A percentile compares a stretch with the other conserved stretches of the same genome.
Evolutionary conservation across 2,113 vertebrate species (phyloP).

Genomic region (Poeciliopsis occidentalis): DNA sequence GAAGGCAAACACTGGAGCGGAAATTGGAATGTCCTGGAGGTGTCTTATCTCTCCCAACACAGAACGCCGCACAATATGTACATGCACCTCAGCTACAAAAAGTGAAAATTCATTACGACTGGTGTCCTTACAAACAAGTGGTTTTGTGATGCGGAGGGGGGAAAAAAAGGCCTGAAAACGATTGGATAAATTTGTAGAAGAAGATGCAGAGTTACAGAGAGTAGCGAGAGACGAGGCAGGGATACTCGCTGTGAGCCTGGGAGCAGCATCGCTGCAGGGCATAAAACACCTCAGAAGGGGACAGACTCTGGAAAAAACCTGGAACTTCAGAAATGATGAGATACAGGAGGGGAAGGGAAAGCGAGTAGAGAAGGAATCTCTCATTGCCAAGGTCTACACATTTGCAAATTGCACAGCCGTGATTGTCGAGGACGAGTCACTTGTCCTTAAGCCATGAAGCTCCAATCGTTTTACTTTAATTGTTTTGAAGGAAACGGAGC

Average conservation of each 20-base stretch:
- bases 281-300: constrained; percentile 34
- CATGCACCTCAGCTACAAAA: constrained; percentile 18
- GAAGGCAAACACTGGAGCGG: constrained; percentile 46
- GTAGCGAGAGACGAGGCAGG: constrained; percentile 49
- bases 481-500: neutral
- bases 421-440: neutral
- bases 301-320: constrained; percentile 27
- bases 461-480: neutral
- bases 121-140: neutral
- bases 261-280: constrained; percentile 39
- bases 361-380: constrained; percentile 2
- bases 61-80: constrained; percentile 8
- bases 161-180: neutral
- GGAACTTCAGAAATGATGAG: constrained; percentile 34
- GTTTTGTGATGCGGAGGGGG: neutral
- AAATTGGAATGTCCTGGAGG: constrained; percentile 61
- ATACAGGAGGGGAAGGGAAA: constrained; percentile 11
- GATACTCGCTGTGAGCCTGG: constrained; percentile 39
- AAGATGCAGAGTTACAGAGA: constrained; percentile 23
- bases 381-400: neutral
- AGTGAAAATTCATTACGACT: constrained; percentile 16
- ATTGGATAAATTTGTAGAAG: constrained; percentile 14
- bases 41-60: constrained; percentile 44
- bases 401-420: constrained; percentile 27
- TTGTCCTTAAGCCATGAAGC: neutral